Evolutionary conservation across 2,113 vertebrate genomes (phyloP).

Genomic region (Lathamus discolor): DNA sequence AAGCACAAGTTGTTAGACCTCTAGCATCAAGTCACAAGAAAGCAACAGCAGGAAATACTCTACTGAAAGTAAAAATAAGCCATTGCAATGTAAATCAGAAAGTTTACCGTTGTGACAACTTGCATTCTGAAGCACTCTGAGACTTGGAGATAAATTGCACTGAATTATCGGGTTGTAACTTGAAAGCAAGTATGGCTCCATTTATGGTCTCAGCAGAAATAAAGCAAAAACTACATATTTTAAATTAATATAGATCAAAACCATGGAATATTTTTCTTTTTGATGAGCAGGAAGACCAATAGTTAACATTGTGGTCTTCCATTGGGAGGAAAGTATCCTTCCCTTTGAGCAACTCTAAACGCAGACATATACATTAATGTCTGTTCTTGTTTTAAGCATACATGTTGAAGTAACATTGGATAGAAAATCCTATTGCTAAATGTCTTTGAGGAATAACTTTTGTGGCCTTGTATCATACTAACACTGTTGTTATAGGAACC

Average conservation of each 20-base stretch:
- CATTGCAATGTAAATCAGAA: constrained; percentile 11
- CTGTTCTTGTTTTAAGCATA: background rate
- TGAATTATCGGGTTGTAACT: background rate
- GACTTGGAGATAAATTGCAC: background rate
- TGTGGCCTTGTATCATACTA: background rate
- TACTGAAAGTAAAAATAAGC: constrained; percentile 46
- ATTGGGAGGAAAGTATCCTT: background rate
- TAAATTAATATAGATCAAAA: background rate
- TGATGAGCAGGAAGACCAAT: background rate
- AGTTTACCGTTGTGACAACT: background rate
- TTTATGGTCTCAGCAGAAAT: background rate
- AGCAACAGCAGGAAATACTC: constrained; percentile 58
- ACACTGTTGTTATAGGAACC: background rate
- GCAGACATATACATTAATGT: background rate
- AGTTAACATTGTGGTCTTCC: background rate
- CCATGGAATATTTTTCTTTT: background rate
- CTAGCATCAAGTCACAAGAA: constrained; percentile 53
- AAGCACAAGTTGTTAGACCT: constrained; percentile 57
- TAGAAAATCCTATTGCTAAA: background rate
- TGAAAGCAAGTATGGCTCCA: background rate
- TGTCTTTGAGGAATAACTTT: background rate
- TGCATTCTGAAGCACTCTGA: background rate
- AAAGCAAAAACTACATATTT: background rate
- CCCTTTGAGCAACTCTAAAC: background rate
- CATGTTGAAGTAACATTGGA: background rate